Base-by-base conservation (phyloP, 2,888 invertebrate genomes). In the Trypoxylon attenuatum region DNA sequence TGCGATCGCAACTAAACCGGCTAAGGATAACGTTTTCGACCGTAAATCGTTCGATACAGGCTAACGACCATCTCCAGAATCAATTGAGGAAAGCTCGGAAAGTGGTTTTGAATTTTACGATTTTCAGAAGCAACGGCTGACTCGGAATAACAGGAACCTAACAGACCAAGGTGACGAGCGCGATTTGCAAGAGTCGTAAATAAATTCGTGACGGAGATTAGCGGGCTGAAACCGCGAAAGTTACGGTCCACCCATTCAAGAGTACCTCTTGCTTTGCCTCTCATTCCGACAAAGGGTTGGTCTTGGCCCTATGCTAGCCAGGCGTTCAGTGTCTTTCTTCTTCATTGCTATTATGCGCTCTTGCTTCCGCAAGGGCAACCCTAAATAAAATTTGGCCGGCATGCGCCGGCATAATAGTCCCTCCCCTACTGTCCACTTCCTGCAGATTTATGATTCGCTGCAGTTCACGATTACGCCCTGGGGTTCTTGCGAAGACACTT, bases 151-250 rank as follows among this genome's bases (percentile, higher is more conserved):
- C 39, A 47, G 53, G 52, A 38, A 63, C 43, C 39, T 29, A 27
- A 46, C 27, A 38, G 46, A 18, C 39, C 43, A 18, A 27, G 21
- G 27, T 13, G 43, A 25, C 1, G 5, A 29, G 19, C 45, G 56
- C 27, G 50, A 42, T 51, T 67, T 46, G 27, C 57, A 47, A 70
- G 38, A 54, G 80, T 77, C 78, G 61, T 79, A 80, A 81, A 80
- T 79, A 78, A 79, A 78, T 79, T 57, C 68, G 65, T 60, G 60
- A 50, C 54, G 56, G 71, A 79, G 78, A 80, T 81, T 76, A 77
- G 77, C 70, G 71, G 68, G 67, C 52, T 64, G 71, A 74, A 74
- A 78, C 79, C 78, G 55, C 77, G 70, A 79, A 73, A 76, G 74
- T 80, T 80, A 79, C 68, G 69, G 72, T 66, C 52, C 58, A 52